phyloP scores from a whole-genome alignment of 2,888 invertebrate species.

The Andrena trimmerana region DNA sequence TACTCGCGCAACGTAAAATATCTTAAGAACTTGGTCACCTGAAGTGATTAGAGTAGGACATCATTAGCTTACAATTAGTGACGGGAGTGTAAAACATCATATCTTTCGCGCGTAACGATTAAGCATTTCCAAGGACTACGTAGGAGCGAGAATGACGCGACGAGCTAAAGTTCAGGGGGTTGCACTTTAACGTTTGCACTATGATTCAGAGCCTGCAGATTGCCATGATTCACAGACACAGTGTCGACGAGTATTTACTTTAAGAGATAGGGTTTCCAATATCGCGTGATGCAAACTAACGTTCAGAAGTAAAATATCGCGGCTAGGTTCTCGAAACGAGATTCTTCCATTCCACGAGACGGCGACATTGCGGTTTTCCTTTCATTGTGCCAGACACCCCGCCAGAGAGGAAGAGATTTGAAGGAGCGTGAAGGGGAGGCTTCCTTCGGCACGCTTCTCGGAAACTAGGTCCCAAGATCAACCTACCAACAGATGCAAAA shows the following conservation, averaged over 20 bases:
- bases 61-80: too few species aligned
- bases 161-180: background rate
- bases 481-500: conserved; percentile 84
- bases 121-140: too few species aligned
- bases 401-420: conserved; percentile 33
- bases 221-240: background rate
- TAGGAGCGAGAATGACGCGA: too few species aligned
- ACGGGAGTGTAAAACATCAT: too few species aligned
- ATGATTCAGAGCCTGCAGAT: background rate
- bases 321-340: conserved; percentile 20
- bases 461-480: conserved; percentile 79
- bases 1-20: background rate
- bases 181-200: background rate
- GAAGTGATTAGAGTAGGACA: background rate
- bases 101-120: too few species aligned
- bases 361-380: conserved; percentile 52
- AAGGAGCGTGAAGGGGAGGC: conserved; percentile 66
- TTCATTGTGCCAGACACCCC: conserved; percentile 32
- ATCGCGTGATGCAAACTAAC: background rate
- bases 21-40: background rate
- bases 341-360: conserved; percentile 37
- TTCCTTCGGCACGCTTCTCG: conserved; percentile 76
- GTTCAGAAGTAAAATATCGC: background rate
- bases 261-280: background rate
- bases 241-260: background rate